Base-by-base conservation (phyloP, 30 jellyfish, hydroid and myxozoan species). In the Cassiopea xamachana region DNA sequence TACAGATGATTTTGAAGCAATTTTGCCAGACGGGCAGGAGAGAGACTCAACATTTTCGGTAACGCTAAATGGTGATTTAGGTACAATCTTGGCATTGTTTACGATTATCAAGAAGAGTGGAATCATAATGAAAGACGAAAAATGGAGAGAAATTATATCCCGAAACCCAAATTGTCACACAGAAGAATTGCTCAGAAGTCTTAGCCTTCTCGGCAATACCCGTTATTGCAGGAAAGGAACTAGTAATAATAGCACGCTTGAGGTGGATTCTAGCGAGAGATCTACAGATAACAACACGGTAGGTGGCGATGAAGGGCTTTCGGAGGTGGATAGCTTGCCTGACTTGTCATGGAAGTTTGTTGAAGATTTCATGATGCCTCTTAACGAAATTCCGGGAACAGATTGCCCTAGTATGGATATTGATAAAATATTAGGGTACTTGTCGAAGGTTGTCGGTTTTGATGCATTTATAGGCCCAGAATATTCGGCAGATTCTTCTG, bases 61-160 rank as follows among this genome's bases (percentile, higher is more conserved):
- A 27, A 78, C 87, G n/a, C 55, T 78, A 12, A 78, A 78, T 78
- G 87, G 87, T 43, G 87, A 78, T 17, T 50, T 78, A 48, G n/a
- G 75, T 58, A 48, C 87, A 18, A 78, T 78, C 60, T 60, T 78
- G 10, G 75, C 69, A 13, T 47, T 78, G n/a, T 10, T 78, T 18
- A 7, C 27, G 51, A 15, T 58, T 39, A 7, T 78, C 13, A 78
- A 78, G 58, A 51, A 49, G 75, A 78, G 75, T n/a, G 87, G 87
- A 1, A 50, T 78, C 15, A 50, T 39, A 1, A 12, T 50, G n/a
- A 45, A 78, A 45, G 75, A 78, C 75, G 75, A 44, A 16, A 78
- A 75, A 47, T n/a, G 49, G 75, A 75, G 58, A 8, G 71, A 78
- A 10, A 49, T 78, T 19, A 71, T 71, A n/a, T 71, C 55, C 80